A percentile compares a stretch with the other conserved stretches of the same genome.
Evolutionary conservation across 1,140 invertebrate species (phyloP).

Genomic region (Zaprionus davidi): DNA sequence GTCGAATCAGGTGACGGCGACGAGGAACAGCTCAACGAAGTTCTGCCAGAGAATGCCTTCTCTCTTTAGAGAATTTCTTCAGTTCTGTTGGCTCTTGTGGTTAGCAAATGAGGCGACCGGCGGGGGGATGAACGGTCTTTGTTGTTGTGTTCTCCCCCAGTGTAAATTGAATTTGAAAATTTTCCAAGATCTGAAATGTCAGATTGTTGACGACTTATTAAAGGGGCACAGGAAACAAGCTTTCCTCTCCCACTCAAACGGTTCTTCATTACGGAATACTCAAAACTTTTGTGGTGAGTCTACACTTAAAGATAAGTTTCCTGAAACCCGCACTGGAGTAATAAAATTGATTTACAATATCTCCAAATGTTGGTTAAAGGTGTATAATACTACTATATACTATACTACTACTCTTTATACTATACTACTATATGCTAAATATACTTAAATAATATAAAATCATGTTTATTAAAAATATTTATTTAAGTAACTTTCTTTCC

Average conservation of each 20-base stretch:
- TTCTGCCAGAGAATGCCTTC: neutral
- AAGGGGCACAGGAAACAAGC: constrained; percentile 29
- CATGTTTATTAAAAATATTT: neutral
- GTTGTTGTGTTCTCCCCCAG: constrained; percentile 47
- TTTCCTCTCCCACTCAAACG: constrained; percentile 3
- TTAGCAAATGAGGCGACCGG: constrained; percentile 7
- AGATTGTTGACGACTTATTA: constrained; percentile 73
- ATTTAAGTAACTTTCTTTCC: neutral
- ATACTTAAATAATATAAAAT: neutral
- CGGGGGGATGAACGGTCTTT: constrained; percentile 36
- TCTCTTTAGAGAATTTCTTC: constrained; percentile 10
- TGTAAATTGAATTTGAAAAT: constrained; percentile 78
- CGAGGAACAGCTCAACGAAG: neutral
- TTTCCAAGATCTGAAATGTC: constrained; percentile 74
- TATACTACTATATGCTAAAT: no score
- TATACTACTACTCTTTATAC: no score
- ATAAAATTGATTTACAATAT: no score
- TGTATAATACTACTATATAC: no score
- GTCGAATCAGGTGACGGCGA: constrained; percentile 45
- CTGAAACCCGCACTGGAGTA: no score
- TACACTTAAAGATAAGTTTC: constrained; percentile 15
- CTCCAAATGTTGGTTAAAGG: neutral
- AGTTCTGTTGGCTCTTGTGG: constrained; percentile 26
- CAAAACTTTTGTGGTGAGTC: constrained; percentile 61
- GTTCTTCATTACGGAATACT: constrained; percentile 41